A percentile compares a stretch with the other conserved stretches of the same genome.
These are phyloP conservation scores for Onchidella celtica DNA, from an alignment of 2,888 invertebrate genomes.

Conservation along the genomic window DNA sequence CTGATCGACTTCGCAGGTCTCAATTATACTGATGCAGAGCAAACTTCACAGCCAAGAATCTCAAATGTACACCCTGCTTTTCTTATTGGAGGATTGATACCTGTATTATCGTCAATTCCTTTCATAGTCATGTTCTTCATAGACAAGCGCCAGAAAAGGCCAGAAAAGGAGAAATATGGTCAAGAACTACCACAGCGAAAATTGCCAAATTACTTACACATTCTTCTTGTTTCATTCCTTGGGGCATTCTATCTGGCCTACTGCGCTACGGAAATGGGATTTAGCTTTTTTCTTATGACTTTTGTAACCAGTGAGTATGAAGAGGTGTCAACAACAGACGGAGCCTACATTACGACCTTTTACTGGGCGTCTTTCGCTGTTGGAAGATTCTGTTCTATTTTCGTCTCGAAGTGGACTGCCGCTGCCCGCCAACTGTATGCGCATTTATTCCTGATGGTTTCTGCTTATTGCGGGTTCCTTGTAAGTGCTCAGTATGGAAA, in stretches of 20 bases:
- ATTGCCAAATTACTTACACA: no score
- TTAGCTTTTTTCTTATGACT: slow-evolving; percentile 75
- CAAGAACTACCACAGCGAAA: slow-evolving; percentile 19
- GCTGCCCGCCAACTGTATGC: slow-evolving; percentile 59
- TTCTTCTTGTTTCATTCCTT: no score
- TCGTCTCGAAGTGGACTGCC: slow-evolving; percentile 72
- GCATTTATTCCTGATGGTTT: not conserved
- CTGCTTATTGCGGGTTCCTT: slow-evolving; percentile 6
- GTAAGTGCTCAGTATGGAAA: not conserved
- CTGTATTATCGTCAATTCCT: slow-evolving; percentile 47
- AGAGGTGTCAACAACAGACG: slow-evolving; percentile 69
- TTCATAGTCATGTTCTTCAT: slow-evolving; percentile 19
- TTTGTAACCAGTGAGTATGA: slow-evolving; percentile 74
- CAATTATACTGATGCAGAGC: no score
- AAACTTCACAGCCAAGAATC: slow-evolving; percentile 22
- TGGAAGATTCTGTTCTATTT: slow-evolving; percentile 76
- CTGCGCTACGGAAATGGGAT: slow-evolving; percentile 78
- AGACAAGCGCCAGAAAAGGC: not conserved
- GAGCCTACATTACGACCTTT: slow-evolving; percentile 74
- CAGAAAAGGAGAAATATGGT: not conserved
- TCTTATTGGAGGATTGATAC: slow-evolving; percentile 55
- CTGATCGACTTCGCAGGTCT: no score
- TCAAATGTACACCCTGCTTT: slow-evolving; percentile 54
- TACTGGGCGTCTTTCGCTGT: slow-evolving; percentile 80
- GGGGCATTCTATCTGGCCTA: slow-evolving; percentile 59